Conservation (phyloP, 2,888 invertebrate genomes). For the Minunthozetes semirufus region DNA sequence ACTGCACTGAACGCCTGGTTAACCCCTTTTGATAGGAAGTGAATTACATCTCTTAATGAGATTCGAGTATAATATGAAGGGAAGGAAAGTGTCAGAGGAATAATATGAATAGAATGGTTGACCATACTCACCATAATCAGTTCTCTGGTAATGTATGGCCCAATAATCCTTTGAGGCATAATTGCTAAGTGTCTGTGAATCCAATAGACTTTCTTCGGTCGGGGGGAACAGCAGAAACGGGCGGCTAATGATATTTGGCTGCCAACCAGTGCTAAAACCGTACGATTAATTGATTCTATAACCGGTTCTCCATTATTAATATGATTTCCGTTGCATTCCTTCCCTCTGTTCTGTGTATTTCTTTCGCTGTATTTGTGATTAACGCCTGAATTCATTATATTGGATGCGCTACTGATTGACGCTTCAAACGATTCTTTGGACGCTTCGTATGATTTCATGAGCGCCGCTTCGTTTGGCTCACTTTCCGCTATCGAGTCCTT, state of each 20-base stretch:
- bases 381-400: slow-evolving; percentile 23
- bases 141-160: slow-evolving; percentile 34
- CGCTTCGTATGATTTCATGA: slow-evolving; percentile 15
- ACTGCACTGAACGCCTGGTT: too few relatives aligned
- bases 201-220: slow-evolving; percentile 60
- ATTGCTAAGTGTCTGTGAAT: slow-evolving; percentile 46
- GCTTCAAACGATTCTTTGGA: slow-evolving; percentile 10
- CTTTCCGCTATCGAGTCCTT: neutral
- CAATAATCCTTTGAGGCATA: slow-evolving; percentile 35
- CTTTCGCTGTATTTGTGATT: slow-evolving; percentile 14
- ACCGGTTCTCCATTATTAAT: slow-evolving; percentile 39
- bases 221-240: slow-evolving; percentile 70
- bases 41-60: too few relatives aligned
- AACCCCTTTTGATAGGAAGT: neutral
- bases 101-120: slow-evolving; percentile 20
- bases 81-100: slow-evolving; percentile 19
- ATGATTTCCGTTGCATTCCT: slow-evolving; percentile 35
- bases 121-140: slow-evolving; percentile 32
- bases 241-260: slow-evolving; percentile 62
- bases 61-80: slow-evolving; percentile 4
- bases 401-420: neutral
- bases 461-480: slow-evolving; percentile 23
- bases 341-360: slow-evolving; percentile 33
- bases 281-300: slow-evolving; percentile 45
- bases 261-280: slow-evolving; percentile 62